Percentiles rank a stretch among this genome's conserved stretches.
Conservation (phyloP, 1,140 invertebrate genomes). For the Potamilus streckersoni region DNA sequence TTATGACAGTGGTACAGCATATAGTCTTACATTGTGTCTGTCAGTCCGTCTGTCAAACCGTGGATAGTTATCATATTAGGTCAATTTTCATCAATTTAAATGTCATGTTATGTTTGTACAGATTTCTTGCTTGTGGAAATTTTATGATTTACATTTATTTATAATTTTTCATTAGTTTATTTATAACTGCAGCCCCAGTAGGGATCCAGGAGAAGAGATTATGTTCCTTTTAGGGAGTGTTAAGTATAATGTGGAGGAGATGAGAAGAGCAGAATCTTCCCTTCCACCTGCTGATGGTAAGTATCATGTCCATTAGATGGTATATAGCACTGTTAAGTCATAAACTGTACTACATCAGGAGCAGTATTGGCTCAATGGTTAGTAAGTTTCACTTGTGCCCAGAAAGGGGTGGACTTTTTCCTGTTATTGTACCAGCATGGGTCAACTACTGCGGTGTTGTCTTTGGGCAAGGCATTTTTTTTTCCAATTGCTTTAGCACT, state of each 20-base stretch:
- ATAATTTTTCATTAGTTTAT: background rate
- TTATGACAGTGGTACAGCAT: too few relatives aligned
- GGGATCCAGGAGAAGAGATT: constrained; percentile 49
- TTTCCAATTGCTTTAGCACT: background rate
- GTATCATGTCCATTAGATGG: background rate
- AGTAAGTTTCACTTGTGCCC: too few relatives aligned
- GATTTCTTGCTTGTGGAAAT: too few relatives aligned
- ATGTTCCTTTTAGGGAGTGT: constrained; percentile 49
- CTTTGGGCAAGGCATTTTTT: background rate
- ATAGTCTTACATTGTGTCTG: too few relatives aligned
- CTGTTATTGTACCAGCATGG: background rate
- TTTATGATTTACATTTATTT: too few relatives aligned
- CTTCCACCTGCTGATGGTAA: constrained; percentile 60
- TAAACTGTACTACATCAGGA: too few relatives aligned
- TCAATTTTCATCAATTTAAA: too few relatives aligned
- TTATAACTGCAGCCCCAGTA: constrained; percentile 6
- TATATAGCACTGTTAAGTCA: background rate
- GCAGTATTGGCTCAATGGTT: too few relatives aligned
- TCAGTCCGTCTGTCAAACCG: too few relatives aligned
- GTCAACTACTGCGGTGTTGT: background rate
- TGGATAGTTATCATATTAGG: too few relatives aligned
- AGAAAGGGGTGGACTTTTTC: background rate
- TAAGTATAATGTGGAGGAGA: constrained; percentile 51
- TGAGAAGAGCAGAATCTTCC: constrained; percentile 52
- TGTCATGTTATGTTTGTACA: too few relatives aligned